Conservation (phyloP, 2,113 vertebrate species). For the Naja naja region DNA sequence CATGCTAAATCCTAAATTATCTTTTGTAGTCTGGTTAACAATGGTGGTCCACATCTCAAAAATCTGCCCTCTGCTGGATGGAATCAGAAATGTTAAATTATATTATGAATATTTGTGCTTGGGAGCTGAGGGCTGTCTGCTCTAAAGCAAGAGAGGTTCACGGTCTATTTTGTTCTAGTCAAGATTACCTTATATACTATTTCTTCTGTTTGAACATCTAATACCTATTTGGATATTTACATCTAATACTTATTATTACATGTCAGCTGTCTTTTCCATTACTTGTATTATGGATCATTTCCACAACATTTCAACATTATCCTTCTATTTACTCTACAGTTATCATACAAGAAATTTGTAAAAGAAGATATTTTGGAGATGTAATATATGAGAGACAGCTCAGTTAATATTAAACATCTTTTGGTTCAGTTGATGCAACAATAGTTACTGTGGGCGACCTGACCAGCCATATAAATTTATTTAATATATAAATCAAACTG, state of each 20-base stretch:
- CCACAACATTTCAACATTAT: neutral
- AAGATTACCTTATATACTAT: neutral
- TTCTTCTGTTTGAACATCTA: neutral
- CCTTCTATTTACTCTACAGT: neutral
- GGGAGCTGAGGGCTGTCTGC: constrained; percentile 25
- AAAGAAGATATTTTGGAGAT: neutral
- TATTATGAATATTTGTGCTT: constrained; percentile 10
- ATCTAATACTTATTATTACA: too few relatives aligned
- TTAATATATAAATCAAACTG: neutral
- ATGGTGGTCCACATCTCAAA: constrained; percentile 15
- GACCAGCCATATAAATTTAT: neutral
- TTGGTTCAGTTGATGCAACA: neutral
- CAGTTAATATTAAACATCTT: neutral
- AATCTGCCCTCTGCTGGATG: constrained; percentile 61
- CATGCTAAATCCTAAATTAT: neutral
- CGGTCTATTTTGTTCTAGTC: neutral
- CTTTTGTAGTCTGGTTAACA: neutral
- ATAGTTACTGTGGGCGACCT: neutral
- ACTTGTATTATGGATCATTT: neutral
- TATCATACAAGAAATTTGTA: neutral
- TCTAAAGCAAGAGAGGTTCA: neutral
- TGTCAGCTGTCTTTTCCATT: neutral
- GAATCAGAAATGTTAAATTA: constrained; percentile 42
- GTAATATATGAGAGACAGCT: neutral
- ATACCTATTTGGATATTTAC: neutral